Evolutionary conservation across 2,113 vertebrate genomes (phyloP).

Genomic region (Ciconia stormi): DNA sequence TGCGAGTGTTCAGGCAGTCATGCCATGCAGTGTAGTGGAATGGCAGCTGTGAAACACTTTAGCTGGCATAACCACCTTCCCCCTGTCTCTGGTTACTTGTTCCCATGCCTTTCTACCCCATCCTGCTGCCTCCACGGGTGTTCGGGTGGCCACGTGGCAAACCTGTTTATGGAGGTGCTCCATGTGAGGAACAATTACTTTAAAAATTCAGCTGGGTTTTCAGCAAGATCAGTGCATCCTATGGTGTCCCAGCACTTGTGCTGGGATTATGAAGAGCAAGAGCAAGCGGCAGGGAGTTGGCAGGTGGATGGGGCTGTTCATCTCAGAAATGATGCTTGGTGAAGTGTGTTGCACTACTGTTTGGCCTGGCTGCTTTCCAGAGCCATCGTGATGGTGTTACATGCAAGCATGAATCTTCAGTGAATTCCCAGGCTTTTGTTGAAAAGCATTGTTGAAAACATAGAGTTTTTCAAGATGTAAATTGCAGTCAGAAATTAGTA

Average conservation of each 20-base stretch:
- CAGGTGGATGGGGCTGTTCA: accelerated
- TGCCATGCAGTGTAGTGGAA: accelerated
- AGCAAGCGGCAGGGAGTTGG: no score
- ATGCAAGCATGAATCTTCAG: accelerated
- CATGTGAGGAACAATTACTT: accelerated
- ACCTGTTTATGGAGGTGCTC: neutral
- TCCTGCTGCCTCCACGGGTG: neutral
- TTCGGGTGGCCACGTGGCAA: neutral
- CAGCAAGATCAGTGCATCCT: neutral
- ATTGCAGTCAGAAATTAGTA: neutral
- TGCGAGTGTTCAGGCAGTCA: accelerated
- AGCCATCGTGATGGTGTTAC: accelerated
- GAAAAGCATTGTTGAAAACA: no score
- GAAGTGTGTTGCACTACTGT: accelerated
- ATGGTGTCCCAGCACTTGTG: accelerated
- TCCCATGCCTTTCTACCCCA: neutral
- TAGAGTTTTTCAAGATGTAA: neutral
- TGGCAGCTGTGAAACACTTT: accelerated
- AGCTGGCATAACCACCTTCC: accelerated
- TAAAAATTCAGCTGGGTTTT: neutral
- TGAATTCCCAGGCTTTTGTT: neutral
- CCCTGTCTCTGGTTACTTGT: accelerated
- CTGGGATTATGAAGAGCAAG: neutral
- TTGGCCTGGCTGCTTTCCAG: neutral
- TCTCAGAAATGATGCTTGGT: accelerated